Conservation (phyloP, 2,113 vertebrate genomes). For the Callipepla squamata region DNA sequence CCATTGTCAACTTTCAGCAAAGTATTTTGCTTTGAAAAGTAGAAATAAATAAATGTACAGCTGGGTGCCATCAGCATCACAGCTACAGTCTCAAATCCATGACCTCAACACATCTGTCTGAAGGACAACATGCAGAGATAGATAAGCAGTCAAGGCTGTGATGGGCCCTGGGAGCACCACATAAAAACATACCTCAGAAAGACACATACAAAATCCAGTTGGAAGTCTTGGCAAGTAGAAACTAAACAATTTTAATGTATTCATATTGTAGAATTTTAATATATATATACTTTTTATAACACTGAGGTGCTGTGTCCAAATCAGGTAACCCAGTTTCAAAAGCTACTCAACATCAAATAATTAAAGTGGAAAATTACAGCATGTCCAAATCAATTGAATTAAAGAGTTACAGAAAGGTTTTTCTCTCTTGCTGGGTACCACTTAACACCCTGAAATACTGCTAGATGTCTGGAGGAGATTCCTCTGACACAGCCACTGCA, state of each 20-base stretch:
- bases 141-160: not conserved
- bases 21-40: not conserved
- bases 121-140: not conserved
- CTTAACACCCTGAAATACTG: not conserved
- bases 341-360: not conserved
- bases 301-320: not conserved
- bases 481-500: not conserved
- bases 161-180: not conserved
- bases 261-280: not conserved
- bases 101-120: not conserved
- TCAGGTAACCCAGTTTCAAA: not conserved
- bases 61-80: not conserved
- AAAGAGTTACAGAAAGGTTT: not conserved
- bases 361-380: not conserved
- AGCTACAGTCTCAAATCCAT: not conserved
- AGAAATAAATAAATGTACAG: not conserved
- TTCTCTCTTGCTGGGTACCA: not conserved
- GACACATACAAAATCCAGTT: not conserved
- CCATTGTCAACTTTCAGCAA: not conserved
- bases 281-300: not conserved
- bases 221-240: not conserved
- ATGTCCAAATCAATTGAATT: not conserved
- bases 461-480: not conserved
- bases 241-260: not conserved
- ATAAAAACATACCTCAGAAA: not conserved